Evolutionary conservation across 2,888 invertebrate genomes (phyloP), one percentile per base, ranked within the genome.

Genomic region (Cryptops parisi): DNA sequence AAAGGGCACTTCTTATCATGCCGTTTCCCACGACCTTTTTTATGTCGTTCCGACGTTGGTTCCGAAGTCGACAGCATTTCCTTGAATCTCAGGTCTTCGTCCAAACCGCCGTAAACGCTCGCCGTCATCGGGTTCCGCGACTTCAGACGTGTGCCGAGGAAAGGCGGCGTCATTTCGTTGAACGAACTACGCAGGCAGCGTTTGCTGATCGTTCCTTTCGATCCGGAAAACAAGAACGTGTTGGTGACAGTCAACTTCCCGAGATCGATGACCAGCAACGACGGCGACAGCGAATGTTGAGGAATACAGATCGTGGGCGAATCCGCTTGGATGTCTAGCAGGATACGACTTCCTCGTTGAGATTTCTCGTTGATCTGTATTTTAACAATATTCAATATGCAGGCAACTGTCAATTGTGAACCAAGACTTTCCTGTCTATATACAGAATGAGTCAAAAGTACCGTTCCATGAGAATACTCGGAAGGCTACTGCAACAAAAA

Each of bases 271-370:
- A 88, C 80, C 26, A 94, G 76, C 54, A 89, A 76, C 60, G 81
- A 78, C 27, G 81, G 78, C 24, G 84, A 81, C 58, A 79, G 77
- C 24, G 86, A 84, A 64, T 84, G 83, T 57, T 88, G 82, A 0
- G 94, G 96, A 57, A 94, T 72, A 50, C 93, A 72, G 59, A 94
- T 83, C 2, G 89, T 81, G 0, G 93, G 90, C 15, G 89, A 78
- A 57, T 77, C 77, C 45, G 83, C 82, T 65, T 79, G 75, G 57
- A 85, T 69, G 64, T 78, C 76, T 60, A 80, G 62, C 22, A 76
- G 71, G 48, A 81, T 67, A 58, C 79, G 66, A 33, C 33, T 33
- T 62, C 74, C 65, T 62, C 74, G 50, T 23, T 46, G 39, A 49
- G 21, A 23, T 38, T 25, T 49, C 21, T 49, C 49, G 22, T 41